Evolutionary conservation across 2,797 vertebrate genomes (phyloP).

Genomic region (Esox lucius): DNA sequence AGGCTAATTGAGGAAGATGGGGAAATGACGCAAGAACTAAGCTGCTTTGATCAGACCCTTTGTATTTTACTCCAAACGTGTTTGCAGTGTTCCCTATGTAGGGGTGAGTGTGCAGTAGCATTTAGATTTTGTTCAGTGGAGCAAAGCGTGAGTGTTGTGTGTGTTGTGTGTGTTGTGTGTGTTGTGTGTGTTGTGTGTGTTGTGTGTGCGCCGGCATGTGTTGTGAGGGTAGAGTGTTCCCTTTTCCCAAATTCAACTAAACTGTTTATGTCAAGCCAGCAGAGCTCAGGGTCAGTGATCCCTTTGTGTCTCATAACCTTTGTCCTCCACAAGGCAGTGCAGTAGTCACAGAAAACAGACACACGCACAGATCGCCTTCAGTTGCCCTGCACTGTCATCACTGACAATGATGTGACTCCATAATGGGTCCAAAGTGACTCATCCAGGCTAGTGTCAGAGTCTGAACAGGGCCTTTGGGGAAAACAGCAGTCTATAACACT

Average conservation of each 20-base stretch:
- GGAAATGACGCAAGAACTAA: slow-evolving; percentile 38
- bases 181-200: not conserved
- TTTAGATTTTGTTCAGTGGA: no score
- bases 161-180: not conserved
- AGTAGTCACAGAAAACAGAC: not conserved
- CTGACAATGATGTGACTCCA: no score
- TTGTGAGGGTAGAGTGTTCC: no score
- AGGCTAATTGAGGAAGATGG: slow-evolving; percentile 47
- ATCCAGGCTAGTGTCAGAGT: no score
- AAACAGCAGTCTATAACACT: no score
- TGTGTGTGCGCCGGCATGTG: not conserved
- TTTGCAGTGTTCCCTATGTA: not conserved
- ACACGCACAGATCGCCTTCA: not conserved
- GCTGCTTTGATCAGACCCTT: slow-evolving; percentile 42
- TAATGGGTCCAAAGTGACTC: no score
- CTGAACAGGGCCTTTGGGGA: no score
- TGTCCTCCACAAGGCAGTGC: not conserved
- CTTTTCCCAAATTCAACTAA: not conserved
- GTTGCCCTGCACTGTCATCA: no score
- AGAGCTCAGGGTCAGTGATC: not conserved
- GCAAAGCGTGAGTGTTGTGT: not conserved
- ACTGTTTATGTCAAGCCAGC: no score
- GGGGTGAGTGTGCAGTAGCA: not conserved
- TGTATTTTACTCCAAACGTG: slow-evolving; percentile 16
- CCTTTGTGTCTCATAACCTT: not conserved